A percentile compares a stretch with the other conserved stretches of the same genome.
Conservation (phyloP, 2,113 vertebrate species). For the Alligator mississippiensis region DNA sequence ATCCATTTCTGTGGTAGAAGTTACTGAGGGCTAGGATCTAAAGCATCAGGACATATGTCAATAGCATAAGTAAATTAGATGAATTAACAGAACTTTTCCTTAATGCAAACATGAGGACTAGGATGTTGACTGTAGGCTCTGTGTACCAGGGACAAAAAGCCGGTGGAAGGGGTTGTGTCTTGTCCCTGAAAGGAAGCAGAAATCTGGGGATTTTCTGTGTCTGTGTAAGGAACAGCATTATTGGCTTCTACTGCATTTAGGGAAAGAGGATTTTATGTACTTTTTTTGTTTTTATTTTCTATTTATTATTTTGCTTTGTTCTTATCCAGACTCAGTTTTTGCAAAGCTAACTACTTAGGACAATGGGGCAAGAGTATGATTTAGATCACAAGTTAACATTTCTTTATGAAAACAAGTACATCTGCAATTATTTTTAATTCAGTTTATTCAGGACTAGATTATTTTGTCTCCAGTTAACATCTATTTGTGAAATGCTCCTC, state of each 20-base stretch:
- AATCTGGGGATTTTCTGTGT: background rate
- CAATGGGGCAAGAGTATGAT: background rate
- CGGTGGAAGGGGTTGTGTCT: too few relatives aligned
- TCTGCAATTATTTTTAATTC: conserved; percentile 16
- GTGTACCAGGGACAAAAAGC: too few relatives aligned
- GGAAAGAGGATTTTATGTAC: background rate
- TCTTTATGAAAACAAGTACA: background rate
- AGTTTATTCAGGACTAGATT: conserved; percentile 29
- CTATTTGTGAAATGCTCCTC: conserved; percentile 24
- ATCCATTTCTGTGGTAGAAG: too few relatives aligned
- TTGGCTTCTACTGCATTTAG: background rate
- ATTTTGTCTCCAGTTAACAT: conserved; percentile 39
- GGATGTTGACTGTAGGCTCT: too few relatives aligned
- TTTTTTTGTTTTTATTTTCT: background rate
- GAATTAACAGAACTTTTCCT: too few relatives aligned
- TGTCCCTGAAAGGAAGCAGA: too few relatives aligned
- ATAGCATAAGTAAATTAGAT: too few relatives aligned
- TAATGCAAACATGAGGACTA: too few relatives aligned
- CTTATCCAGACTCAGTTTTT: background rate
- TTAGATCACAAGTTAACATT: conserved; percentile 2
- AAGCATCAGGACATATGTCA: too few relatives aligned
- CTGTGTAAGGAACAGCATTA: too few relatives aligned
- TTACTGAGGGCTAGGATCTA: too few relatives aligned
- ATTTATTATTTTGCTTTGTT: background rate
- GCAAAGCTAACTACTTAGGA: background rate